These are phyloP conservation scores for Stylophora pistillata DNA, from an alignment of 64 coral and sea anemone species.

Conservation along the genomic window DNA sequence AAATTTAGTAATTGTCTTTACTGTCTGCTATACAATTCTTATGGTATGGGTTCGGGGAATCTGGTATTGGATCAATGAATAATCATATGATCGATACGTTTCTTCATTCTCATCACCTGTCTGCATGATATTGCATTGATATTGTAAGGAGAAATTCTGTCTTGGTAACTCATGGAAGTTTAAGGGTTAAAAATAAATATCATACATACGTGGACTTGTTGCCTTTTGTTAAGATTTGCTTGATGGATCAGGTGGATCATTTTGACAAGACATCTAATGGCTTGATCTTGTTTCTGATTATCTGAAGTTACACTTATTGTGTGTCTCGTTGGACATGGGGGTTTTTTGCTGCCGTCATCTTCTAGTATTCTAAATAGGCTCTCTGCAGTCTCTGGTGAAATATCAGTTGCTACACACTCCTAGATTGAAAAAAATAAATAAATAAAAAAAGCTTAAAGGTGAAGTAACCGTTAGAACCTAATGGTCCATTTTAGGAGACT, in stretches of 20 bases:
- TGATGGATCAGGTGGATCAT: constrained; percentile 38
- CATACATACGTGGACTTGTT: neutral
- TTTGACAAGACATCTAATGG: constrained; percentile 27
- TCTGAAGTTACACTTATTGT: neutral
- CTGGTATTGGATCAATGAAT: no score
- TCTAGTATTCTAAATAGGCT: constrained; percentile 14
- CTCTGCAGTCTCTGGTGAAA: neutral
- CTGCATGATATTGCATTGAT: no score
- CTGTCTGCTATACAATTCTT: no score
- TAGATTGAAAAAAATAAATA: neutral
- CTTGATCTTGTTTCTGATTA: neutral
- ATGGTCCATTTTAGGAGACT: no score
- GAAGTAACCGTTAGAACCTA: no score
- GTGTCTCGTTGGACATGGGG: neutral
- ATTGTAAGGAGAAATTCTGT: no score
- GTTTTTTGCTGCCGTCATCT: neutral
- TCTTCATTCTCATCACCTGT: no score
- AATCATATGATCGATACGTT: no score
- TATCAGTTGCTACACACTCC: neutral
- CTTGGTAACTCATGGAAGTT: no score
- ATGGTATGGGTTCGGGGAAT: no score
- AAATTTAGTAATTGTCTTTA: no score
- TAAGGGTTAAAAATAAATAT: no score
- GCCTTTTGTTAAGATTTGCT: constrained; percentile 3
- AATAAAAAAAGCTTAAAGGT: neutral